Percentiles rank a stretch among this genome's conserved stretches.
phyloP scores from a whole-genome alignment of 2,888 invertebrate species.

The Andrena bucephala region DNA sequence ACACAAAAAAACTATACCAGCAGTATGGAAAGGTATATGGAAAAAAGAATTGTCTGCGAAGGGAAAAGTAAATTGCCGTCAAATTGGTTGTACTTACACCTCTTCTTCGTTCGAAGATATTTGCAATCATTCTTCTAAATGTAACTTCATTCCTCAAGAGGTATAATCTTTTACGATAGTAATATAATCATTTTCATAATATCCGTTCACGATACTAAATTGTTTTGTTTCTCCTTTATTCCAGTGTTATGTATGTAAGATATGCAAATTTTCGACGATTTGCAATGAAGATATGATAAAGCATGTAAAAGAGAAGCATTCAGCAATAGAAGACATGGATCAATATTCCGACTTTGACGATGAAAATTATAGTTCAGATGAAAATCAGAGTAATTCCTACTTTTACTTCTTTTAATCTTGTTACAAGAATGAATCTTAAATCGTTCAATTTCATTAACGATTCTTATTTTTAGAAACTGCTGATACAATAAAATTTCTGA shows the following conservation, averaged over 20 bases:
- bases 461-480: conserved; percentile 46
- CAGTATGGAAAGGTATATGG: conserved; percentile 75
- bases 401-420: neutral
- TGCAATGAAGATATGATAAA: conserved; percentile 71
- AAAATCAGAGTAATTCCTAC: conserved; percentile 45
- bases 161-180: conserved; percentile 50
- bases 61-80: conserved; percentile 75
- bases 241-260: conserved; percentile 79
- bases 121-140: conserved; percentile 76
- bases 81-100: conserved; percentile 77
- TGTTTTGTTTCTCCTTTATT: conserved; percentile 22
- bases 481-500: conserved; percentile 33
- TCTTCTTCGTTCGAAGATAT: conserved; percentile 74
- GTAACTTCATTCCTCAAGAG: conserved; percentile 75
- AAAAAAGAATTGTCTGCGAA: conserved; percentile 70
- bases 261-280: conserved; percentile 77
- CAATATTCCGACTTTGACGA: conserved; percentile 60
- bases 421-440: conserved; percentile 14
- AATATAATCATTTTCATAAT: neutral
- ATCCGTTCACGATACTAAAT: neutral
- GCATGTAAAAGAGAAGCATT: conserved; percentile 78
- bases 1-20: conserved; percentile 70
- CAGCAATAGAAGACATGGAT: conserved; percentile 43
- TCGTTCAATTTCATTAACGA: neutral
- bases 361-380: conserved; percentile 53